Conservation (phyloP, 64 coral and sea anemone species). For the Dendrophyllia cribrosa region DNA sequence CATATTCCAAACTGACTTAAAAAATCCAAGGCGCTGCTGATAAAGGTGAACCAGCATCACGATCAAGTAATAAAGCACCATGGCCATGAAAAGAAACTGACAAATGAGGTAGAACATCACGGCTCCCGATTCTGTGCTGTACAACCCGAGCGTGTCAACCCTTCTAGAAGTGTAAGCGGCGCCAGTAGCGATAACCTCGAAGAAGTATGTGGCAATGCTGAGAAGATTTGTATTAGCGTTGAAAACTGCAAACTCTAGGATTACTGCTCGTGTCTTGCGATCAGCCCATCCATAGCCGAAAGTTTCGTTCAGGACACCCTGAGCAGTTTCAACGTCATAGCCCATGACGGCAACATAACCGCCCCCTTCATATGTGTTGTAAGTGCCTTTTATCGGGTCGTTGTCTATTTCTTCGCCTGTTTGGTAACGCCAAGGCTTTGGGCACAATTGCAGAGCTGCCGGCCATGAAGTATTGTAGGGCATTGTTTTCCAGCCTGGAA, state of each 20-base stretch:
- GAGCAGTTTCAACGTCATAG: conserved; percentile 58
- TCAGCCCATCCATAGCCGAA: conserved; percentile 61
- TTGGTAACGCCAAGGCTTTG: conserved; percentile 78
- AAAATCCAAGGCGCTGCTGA: neutral
- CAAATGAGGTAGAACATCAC: conserved; percentile 22
- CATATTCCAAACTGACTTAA: conserved; percentile 58
- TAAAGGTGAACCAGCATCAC: conserved; percentile 29
- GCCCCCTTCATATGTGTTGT: conserved; percentile 55
- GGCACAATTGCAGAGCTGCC: conserved; percentile 17
- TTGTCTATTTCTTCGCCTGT: conserved; percentile 31
- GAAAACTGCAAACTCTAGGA: conserved; percentile 74
- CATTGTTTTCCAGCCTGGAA: conserved; percentile 38
- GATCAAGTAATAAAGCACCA: conserved; percentile 44
- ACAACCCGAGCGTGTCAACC: conserved; percentile 65
- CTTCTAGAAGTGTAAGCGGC: conserved; percentile 21
- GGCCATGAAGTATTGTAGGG: neutral
- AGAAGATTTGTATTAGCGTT: conserved; percentile 76
- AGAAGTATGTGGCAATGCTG: conserved; percentile 66
- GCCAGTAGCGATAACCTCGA: conserved; percentile 67
- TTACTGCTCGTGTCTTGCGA: conserved; percentile 62
- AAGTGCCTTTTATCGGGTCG: conserved; percentile 44
- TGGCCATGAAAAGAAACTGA: conserved; percentile 53
- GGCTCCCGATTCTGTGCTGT: conserved; percentile 30
- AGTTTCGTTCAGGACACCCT: conserved; percentile 57
- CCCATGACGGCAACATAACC: conserved; percentile 83